These are phyloP conservation scores for Rhea pennata DNA, from an alignment of 2,113 vertebrate genomes.

Conservation along the genomic window DNA sequence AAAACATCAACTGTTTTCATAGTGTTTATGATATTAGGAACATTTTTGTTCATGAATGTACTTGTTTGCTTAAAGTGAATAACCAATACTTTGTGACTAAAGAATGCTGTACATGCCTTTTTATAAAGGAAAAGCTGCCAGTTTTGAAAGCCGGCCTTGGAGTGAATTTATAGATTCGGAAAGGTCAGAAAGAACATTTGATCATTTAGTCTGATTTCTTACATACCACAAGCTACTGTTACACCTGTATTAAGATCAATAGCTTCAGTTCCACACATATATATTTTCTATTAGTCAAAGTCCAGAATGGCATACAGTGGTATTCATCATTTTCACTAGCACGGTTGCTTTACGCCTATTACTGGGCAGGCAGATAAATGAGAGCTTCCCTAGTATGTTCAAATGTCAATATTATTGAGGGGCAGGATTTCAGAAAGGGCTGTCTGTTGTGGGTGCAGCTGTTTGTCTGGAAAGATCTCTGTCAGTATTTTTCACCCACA, in stretches of 20 bases:
- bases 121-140: background rate
- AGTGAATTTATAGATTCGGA: background rate
- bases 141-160: background rate
- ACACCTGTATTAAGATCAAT: background rate
- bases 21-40: constrained; percentile 27
- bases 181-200: background rate
- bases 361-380: background rate
- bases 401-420: background rate
- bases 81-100: constrained; percentile 13
- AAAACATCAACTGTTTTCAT: constrained; percentile 29
- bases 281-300: background rate
- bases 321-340: background rate
- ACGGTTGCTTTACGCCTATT: background rate
- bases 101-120: constrained; percentile 31
- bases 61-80: constrained; percentile 45
- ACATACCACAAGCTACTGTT: background rate
- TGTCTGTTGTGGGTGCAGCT: background rate
- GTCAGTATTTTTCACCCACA: background rate
- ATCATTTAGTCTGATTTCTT: background rate
- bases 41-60: constrained; percentile 65
- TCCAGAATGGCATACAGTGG: background rate
- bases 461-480: background rate
- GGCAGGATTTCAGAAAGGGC: background rate
- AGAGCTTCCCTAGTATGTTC: background rate
- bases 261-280: background rate